phyloP scores from a whole-genome alignment of 2,113 vertebrate genomes.

The Eretmochelys imbricata region DNA sequence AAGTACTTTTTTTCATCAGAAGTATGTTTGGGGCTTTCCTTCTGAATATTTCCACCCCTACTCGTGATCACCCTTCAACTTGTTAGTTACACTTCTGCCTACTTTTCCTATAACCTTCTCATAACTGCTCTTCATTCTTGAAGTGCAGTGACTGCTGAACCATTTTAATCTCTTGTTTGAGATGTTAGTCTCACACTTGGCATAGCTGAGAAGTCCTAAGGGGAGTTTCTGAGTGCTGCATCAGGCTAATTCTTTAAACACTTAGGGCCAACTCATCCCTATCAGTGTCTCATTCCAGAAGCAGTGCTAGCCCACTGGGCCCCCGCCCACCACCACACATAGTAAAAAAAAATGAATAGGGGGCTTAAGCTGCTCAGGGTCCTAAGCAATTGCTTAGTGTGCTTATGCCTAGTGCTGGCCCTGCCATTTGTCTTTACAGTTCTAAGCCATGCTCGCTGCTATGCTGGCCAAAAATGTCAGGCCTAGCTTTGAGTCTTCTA shows the following conservation, averaged over 20 bases:
- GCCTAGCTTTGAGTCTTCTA: not conserved
- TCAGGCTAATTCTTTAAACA: not conserved
- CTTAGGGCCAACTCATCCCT: not conserved
- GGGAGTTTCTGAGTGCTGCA: not conserved
- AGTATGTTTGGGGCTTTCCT: not conserved
- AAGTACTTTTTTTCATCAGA: not conserved
- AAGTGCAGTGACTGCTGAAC: not conserved
- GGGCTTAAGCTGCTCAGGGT: not conserved
- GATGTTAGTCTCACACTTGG: constrained; percentile 12
- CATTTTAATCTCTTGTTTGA: not conserved
- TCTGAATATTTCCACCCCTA: not conserved
- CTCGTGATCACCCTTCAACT: accelerated
- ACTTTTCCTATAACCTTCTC: not conserved
- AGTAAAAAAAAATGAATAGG: not conserved
- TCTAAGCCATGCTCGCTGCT: not conserved
- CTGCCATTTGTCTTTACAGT: constrained; percentile 37
- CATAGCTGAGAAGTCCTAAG: constrained; percentile 16
- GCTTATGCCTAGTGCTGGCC: not conserved
- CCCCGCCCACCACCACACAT: not conserved
- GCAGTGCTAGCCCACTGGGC: not conserved
- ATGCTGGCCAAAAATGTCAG: not conserved
- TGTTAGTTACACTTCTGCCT: not conserved
- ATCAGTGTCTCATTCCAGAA: not conserved
- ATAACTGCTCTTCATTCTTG: not conserved
- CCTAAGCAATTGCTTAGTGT: not conserved